phyloP scores from a whole-genome alignment of 2,888 invertebrate species.

The Lasioglossum malachurum region DNA sequence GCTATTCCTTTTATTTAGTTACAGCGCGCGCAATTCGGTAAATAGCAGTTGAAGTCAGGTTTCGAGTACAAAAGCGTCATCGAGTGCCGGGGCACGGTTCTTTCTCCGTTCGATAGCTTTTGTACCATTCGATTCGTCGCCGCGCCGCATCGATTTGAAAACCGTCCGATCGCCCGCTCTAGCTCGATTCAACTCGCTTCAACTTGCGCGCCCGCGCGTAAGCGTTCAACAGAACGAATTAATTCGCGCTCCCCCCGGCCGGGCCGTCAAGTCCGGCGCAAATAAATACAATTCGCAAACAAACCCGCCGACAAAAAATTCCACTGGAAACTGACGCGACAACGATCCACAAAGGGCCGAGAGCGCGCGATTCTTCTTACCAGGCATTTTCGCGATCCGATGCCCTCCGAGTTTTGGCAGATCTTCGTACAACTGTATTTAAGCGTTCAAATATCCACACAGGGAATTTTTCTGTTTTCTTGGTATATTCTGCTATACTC shows the following conservation, averaged over 20 bases:
- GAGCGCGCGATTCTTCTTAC: not conserved
- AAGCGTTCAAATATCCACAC: too few species aligned
- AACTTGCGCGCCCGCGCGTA: not conserved
- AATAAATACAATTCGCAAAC: not conserved
- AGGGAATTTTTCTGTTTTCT: too few species aligned
- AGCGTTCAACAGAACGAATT: not conserved
- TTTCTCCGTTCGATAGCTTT: conserved; percentile 29
- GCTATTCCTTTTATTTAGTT: conserved; percentile 12
- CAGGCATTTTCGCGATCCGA: not conserved
- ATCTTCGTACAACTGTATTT: not conserved
- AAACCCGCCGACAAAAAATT: not conserved
- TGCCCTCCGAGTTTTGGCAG: not conserved
- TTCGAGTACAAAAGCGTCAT: conserved; percentile 26
- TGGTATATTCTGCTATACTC: too few species aligned
- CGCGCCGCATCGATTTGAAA: not conserved
- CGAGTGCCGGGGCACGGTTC: conserved; percentile 11
- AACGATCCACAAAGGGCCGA: not conserved
- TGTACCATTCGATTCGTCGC: conserved; percentile 2
- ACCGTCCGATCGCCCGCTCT: not conserved
- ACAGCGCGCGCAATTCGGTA: conserved; percentile 18
- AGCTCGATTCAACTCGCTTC: not conserved
- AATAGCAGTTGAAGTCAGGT: conserved; percentile 22
- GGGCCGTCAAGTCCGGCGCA: conserved; percentile 5
- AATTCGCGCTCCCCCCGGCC: not conserved
- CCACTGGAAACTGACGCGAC: not conserved